Conservation (phyloP, 2,113 vertebrate species). For the Ardeotis arabs region DNA sequence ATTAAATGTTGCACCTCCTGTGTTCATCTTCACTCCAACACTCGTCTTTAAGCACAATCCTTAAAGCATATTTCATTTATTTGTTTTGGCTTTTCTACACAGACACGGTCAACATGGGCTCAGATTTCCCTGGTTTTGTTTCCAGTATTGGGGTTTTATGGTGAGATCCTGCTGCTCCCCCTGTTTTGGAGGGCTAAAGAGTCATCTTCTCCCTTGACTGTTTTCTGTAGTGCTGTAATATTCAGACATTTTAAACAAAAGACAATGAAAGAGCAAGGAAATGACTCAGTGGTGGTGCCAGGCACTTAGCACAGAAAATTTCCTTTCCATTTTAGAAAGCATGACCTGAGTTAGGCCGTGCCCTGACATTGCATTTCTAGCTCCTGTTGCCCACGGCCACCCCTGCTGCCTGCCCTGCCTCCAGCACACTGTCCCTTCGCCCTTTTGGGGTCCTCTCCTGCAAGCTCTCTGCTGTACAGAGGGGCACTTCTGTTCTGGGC, state of each 20-base stretch:
- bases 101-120: fast-evolving
- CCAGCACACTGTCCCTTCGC: neutral
- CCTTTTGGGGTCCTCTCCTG: neutral
- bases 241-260: neutral
- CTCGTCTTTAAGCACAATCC: neutral
- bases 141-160: neutral
- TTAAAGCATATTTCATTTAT: neutral
- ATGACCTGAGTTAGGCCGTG: neutral
- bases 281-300: neutral
- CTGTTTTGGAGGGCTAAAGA: neutral
- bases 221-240: neutral
- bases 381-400: neutral
- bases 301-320: neutral
- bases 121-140: neutral
- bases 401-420: neutral
- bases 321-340: neutral
- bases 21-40: neutral
- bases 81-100: neutral
- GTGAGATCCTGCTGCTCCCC: neutral
- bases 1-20: neutral
- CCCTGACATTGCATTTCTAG: neutral
- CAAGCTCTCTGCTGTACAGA: neutral
- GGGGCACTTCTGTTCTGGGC: neutral
- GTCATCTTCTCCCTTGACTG: neutral
- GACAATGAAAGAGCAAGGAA: neutral